These are phyloP conservation scores for Ammodytes dubius DNA, from an alignment of 2,113 vertebrate genomes.

Conservation along the genomic window DNA sequence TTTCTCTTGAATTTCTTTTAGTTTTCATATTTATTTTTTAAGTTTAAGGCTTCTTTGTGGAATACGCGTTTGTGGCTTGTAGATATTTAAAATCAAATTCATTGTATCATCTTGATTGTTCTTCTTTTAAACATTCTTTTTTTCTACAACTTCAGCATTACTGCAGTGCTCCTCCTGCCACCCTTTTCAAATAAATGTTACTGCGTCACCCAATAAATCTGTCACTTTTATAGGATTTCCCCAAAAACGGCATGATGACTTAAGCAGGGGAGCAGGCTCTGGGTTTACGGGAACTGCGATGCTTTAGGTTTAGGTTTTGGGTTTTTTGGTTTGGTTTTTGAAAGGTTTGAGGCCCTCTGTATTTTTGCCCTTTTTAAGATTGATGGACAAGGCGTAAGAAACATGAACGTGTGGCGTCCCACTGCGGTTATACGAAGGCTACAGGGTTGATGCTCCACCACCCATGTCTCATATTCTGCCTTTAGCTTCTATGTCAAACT, in stretches of 20 bases:
- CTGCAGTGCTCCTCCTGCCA: not conserved
- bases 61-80: not conserved
- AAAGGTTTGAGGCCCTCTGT: conserved; percentile 25
- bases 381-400: conserved; percentile 27
- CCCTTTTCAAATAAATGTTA: conserved; percentile 1
- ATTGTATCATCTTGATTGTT: not conserved
- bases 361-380: conserved; percentile 32
- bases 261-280: conserved; percentile 36
- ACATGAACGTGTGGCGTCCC: conserved; percentile 2
- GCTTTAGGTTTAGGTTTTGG: conserved; percentile 49
- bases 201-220: conserved; percentile 43
- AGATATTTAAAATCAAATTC: not conserved
- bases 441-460: not conserved
- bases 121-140: conserved; percentile 12
- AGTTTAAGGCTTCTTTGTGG: not conserved
- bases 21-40: not conserved
- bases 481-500: not conserved
- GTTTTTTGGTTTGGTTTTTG: conserved; percentile 52
- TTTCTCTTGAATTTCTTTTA: not conserved
- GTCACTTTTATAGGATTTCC: conserved; percentile 52
- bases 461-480: not conserved
- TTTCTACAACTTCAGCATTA: conserved; percentile 1
- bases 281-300: conserved; percentile 36
- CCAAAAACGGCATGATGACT: conserved; percentile 58
- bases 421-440: not conserved